Percentiles rank a stretch among this genome's conserved stretches.
phyloP scores from a whole-genome alignment of 2,797 vertebrate genomes.

The Ataeniobius toweri region DNA sequence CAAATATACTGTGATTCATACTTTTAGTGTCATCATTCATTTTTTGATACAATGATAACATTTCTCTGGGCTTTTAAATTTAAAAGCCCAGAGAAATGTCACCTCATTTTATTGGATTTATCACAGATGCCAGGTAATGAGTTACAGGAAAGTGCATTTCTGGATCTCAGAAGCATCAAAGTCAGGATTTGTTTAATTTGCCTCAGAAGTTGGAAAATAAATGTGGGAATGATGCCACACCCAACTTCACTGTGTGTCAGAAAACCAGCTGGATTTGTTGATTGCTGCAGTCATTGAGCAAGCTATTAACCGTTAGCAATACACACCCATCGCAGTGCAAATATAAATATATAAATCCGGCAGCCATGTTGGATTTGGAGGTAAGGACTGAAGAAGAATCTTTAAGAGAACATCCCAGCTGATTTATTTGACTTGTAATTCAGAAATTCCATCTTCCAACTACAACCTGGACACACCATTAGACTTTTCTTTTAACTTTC shows the following conservation, averaged over 20 bases:
- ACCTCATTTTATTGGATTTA: background rate
- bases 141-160: background rate
- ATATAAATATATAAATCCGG: background rate
- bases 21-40: background rate
- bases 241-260: no score
- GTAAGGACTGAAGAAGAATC: background rate
- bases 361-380: background rate
- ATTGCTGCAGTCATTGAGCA: no score
- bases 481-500: background rate
- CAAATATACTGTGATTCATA: background rate
- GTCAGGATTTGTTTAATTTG: background rate
- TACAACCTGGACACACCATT: background rate
- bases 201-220: background rate
- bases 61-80: background rate
- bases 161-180: background rate
- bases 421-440: background rate
- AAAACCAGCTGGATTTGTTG: no score
- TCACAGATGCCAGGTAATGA: background rate
- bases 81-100: no score
- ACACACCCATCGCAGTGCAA: no score
- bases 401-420: no score
- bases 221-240: no score
- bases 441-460: background rate
- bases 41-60: background rate
- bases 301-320: no score